Conservation (phyloP, 2,888 invertebrate species). For the Nomada ferruginata region DNA sequence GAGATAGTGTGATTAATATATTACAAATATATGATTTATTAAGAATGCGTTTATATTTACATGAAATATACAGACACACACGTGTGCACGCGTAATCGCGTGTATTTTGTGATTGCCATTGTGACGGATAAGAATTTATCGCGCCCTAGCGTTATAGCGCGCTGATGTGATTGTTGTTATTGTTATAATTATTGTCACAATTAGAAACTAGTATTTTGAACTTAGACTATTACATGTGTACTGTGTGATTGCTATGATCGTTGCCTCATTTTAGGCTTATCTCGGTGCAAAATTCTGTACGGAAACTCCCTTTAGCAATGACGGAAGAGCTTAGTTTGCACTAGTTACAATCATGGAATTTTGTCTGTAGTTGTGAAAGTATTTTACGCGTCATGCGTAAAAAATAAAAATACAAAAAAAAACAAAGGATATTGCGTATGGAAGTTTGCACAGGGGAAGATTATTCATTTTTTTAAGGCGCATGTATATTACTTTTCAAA, state of each 20-base stretch:
- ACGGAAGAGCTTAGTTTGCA: background rate
- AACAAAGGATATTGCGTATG: background rate
- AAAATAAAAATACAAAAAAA: background rate
- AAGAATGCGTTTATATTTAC: constrained; percentile 54
- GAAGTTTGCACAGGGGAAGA: constrained; percentile 45
- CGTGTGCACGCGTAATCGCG: constrained; percentile 5
- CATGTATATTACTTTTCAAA: constrained; percentile 27
- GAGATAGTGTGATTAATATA: constrained; percentile 59
- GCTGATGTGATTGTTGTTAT: constrained; percentile 58
- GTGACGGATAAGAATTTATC: constrained; percentile 43
- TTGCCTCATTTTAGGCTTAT: constrained; percentile 19
- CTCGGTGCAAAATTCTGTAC: constrained; percentile 48
- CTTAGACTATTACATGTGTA: constrained; percentile 48
- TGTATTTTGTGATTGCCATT: constrained; percentile 62
- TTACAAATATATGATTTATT: constrained; percentile 54
- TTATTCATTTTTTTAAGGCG: constrained; percentile 27
- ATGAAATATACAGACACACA: constrained; percentile 8
- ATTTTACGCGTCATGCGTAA: no score
- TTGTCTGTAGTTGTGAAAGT: no score
- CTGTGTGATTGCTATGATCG: constrained; percentile 48
- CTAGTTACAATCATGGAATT: background rate
- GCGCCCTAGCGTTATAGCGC: constrained; percentile 23
- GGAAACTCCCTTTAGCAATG: background rate
- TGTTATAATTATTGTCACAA: constrained; percentile 61
- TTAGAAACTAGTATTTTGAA: constrained; percentile 39